A percentile compares a stretch with the other conserved stretches of the same genome.
Evolutionary conservation across 2,888 invertebrate genomes (phyloP).

Genomic region (Pheosia tremula): DNA sequence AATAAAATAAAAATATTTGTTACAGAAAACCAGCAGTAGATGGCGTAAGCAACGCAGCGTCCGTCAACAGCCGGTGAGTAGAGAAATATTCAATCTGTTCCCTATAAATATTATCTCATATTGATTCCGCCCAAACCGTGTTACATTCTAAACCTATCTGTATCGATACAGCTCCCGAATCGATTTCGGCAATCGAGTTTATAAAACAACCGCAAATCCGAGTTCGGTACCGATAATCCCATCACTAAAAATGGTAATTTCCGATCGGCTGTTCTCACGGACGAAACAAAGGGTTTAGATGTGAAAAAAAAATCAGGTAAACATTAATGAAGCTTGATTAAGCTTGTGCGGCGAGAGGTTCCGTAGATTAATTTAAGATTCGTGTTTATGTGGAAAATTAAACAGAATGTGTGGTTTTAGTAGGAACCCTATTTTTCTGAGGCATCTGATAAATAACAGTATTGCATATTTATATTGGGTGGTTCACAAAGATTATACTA

Average conservation of each 20-base stretch:
- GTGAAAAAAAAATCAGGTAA: constrained; percentile 63
- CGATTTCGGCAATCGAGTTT: constrained; percentile 60
- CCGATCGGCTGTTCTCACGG: constrained; percentile 74
- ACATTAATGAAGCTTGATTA: constrained; percentile 43
- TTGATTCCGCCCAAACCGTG: constrained; percentile 64
- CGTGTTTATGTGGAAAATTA: not conserved
- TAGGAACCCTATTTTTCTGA: too few relatives aligned
- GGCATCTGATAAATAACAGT: too few relatives aligned
- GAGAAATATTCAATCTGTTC: constrained; percentile 1
- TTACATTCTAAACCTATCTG: constrained; percentile 59
- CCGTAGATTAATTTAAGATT: constrained; percentile 10
- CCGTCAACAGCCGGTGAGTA: constrained; percentile 94
- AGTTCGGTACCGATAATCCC: constrained; percentile 65
- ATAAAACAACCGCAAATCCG: constrained; percentile 62
- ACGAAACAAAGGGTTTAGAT: constrained; percentile 72
- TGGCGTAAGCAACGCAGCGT: constrained; percentile 92
- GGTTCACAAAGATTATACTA: too few relatives aligned
- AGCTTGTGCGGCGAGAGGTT: constrained; percentile 22
- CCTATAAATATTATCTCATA: constrained; percentile 13
- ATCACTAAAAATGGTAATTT: constrained; percentile 83
- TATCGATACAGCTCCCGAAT: constrained; percentile 53
- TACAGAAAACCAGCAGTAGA: constrained; percentile 94
- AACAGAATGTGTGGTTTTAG: too few relatives aligned
- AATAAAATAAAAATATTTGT: constrained; percentile 61
- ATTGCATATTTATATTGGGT: too few relatives aligned